Evolutionary conservation across 2,797 vertebrate species (phyloP).

Genomic region (Oryzias dopingdopingensis): DNA sequence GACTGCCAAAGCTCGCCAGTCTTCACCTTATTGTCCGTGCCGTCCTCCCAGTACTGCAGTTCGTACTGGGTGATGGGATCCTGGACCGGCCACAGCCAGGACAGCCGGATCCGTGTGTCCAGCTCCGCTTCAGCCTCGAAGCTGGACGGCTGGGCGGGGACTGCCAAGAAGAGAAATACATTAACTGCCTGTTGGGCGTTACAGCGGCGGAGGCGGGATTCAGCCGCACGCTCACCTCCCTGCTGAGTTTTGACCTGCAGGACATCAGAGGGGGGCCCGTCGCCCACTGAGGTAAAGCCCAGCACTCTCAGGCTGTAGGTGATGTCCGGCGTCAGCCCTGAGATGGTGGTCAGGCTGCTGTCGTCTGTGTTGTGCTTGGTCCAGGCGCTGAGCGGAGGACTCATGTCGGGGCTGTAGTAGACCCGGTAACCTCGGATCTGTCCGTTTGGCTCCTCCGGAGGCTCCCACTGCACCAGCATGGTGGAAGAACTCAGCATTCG

Average conservation of each 20-base stretch:
- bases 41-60: conserved; percentile 87
- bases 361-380: conserved; percentile 93
- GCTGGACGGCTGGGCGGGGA: conserved; percentile 90
- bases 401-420: conserved; percentile 86
- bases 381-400: conserved; percentile 87
- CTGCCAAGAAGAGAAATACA: conserved; percentile 57
- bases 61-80: conserved; percentile 90
- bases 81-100: conserved; percentile 89
- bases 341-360: conserved; percentile 91
- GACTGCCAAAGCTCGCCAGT: conserved; percentile 24
- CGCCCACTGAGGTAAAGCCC: conserved; percentile 92
- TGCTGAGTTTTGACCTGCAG: conserved; percentile 96
- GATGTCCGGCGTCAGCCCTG: conserved; percentile 87
- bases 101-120: conserved; percentile 87
- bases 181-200: background rate
- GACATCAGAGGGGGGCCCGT: conserved; percentile 89
- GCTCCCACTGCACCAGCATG: conserved; percentile 95
- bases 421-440: conserved; percentile 91
- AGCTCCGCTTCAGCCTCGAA: conserved; percentile 91
- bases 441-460: conserved; percentile 91
- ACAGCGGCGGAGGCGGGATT: too few relatives aligned
- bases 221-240: conserved; percentile 82
- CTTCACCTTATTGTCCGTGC: conserved; percentile 83
- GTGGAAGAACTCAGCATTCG: conserved; percentile 94
- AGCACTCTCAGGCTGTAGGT: conserved; percentile 93